A percentile compares a stretch with the other conserved stretches of the same genome.
These are phyloP conservation scores for Agonopterix alstromeriana DNA, from an alignment of 2,888 invertebrate genomes.

Conservation along the genomic window DNA sequence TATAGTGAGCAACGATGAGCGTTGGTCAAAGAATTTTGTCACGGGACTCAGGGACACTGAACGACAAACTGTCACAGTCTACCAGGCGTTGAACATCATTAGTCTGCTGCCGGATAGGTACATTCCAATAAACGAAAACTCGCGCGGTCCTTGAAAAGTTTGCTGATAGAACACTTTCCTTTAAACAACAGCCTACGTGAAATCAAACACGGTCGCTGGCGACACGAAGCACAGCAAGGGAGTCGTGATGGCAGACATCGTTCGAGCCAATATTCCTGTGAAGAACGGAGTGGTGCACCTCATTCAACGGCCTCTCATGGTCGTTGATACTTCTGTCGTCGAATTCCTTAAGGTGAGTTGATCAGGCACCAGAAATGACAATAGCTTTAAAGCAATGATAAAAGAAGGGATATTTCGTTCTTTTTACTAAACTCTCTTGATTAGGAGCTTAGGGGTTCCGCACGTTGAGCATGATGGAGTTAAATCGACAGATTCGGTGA, in stretches of 20 bases:
- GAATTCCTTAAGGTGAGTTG: conserved; percentile 87
- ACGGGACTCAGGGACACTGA: too few species aligned
- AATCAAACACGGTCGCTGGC: conserved; percentile 88
- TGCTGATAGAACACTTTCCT: conserved; percentile 12
- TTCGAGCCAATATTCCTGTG: conserved; percentile 93
- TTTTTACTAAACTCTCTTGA: too few species aligned
- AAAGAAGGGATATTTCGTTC: too few species aligned
- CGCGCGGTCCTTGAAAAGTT: not conserved
- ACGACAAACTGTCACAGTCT: too few species aligned
- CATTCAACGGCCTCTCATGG: conserved; percentile 93
- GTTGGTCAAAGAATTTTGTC: too few species aligned
- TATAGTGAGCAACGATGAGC: too few species aligned
- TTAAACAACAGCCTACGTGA: conserved; percentile 82
- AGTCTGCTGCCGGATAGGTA: too few species aligned
- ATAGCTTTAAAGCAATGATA: not conserved
- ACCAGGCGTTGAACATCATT: too few species aligned
- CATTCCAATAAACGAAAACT: too few species aligned
- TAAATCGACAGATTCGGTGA: too few species aligned
- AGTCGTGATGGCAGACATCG: conserved; percentile 91
- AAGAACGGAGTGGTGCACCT: conserved; percentile 95
- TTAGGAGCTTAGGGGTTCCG: too few species aligned
- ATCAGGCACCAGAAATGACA: not conserved
- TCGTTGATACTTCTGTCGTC: conserved; percentile 91
- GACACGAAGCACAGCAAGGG: conserved; percentile 87
- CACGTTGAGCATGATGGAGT: too few species aligned